Evolutionary conservation across 1,140 invertebrate species (phyloP).

Genomic region (Argopecten irradians): DNA sequence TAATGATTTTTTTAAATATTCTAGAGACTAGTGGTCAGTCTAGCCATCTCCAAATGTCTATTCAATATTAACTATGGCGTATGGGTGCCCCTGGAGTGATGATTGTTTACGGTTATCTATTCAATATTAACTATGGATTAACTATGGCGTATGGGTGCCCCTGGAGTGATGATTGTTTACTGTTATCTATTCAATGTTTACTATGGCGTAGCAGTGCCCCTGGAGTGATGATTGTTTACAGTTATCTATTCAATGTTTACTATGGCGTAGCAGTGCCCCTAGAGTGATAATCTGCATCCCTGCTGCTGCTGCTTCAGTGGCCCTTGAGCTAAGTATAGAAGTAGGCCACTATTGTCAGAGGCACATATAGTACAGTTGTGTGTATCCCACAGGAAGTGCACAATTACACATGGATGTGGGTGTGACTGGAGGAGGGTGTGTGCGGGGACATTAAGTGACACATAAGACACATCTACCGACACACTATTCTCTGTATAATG

Average conservation of each 20-base stretch:
- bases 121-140: too few relatives aligned
- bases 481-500: neutral
- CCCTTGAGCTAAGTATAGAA: neutral
- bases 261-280: neutral
- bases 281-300: neutral
- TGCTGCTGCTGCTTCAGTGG: neutral
- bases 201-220: neutral
- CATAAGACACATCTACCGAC: too few relatives aligned
- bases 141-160: too few relatives aligned
- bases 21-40: too few relatives aligned
- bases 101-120: too few relatives aligned
- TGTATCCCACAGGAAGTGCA: neutral
- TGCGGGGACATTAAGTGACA: neutral
- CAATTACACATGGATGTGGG: neutral
- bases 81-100: too few relatives aligned
- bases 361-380: conserved; percentile 11
- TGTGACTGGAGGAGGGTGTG: neutral
- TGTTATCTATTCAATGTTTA: too few relatives aligned
- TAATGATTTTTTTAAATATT: too few relatives aligned
- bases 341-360: conserved; percentile 14
- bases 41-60: too few relatives aligned
- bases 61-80: too few relatives aligned
- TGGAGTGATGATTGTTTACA: neutral
- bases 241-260: neutral
- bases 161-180: too few relatives aligned